Base-by-base conservation (phyloP, 2,888 invertebrate species). In the Cheilosia scutellata region DNA sequence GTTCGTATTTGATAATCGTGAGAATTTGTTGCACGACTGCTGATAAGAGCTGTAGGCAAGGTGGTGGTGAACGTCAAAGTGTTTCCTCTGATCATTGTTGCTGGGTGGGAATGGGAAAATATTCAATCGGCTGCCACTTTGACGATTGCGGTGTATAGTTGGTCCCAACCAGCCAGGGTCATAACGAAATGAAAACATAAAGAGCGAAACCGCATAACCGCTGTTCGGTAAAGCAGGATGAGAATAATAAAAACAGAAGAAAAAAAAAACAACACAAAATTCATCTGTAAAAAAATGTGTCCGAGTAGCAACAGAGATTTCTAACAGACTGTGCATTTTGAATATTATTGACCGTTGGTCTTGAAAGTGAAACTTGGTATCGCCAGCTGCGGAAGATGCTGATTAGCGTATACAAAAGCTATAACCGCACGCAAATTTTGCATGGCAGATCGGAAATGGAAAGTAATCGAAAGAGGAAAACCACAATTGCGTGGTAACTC, bases 41-140 rank as follows among this genome's bases (percentile, higher is more conserved):
- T 63, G 78, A 79, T 79, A 79, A 79, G 71, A 49, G 11, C 68
- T 25, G 16, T 53, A 44, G 13, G 16, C 20, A 7, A 7, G 57
- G 27, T 53, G 11, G 31, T 31, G 70, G 44, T 44, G 60, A 53
- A 76, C 53, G 31, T 40, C 37, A 70, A 37, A 37, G 33, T 51
- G 37, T 27, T 58, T 60, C 25, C 51, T 33, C 31, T 1, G 33
- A 77, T 20, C 6, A 29, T 63, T 79, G 79, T 79, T 79, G 79
- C 71, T 20, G 79, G 66, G 79, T 72, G 79, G 51, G 72, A 79
- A 79, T 72, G 79, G 51, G 72, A 79, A 79, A 65, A 72, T 58
- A 53, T 49, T 72, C 51, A 58, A 53, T 51, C 62, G 57, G 25
- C 9, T 40, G 42, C 51, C 29, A 44, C 20, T 13, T 57, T 9